Evolutionary conservation across 2,888 invertebrate species (phyloP), one percentile per base, ranked within the genome.

Genomic region (Erebia ligea): DNA sequence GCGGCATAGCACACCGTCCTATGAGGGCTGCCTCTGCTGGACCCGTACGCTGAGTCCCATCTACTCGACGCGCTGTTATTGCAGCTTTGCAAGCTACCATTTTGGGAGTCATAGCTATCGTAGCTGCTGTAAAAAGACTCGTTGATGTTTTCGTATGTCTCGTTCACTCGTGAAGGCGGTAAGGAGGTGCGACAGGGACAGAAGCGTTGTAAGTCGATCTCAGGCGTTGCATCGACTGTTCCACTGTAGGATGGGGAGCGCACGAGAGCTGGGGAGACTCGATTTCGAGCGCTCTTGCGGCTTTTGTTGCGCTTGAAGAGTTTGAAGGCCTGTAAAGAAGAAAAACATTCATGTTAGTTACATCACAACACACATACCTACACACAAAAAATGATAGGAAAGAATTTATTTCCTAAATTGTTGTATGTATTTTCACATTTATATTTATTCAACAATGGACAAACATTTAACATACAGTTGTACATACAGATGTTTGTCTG

Each of bases 1-100:
- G 92, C 90, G 1, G 92, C 91, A 76, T 91, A 91, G 79, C 89
- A 90, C 1, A 90, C 87, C 0, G 85, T 83, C 8, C 88, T 77
- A 0, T 62, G 62, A 1, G 62, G 62, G 21, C 88, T 91, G 76
- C 90, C 89, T 2, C 90, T 78, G 0, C 88, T 87, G 0, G 93
- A 93, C 57, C 91, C 90, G 71, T 93, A 93, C 0, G 93, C 94
- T 0, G 94, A 94, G 75, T 93, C 93, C 0, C 90, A 87, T 0
- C 88, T 82, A 17, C 86, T 79, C 1, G 90, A 89, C 74, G 82
- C 88, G 79, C 91, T 73, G 1, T 86, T 84, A n/a, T 84, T 82
- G 72, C 85, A 89, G 68, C 86, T 86, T 48, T 84, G 84, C 1
- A 89, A 65, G 73, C 89, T 89, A 58, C 87, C 85, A 56, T 88